A percentile compares a stretch with the other conserved stretches of the same genome.
These are phyloP conservation scores for Sebastes ruberrimus DNA, from an alignment of 2,797 vertebrate genomes.

Conservation along the genomic window DNA sequence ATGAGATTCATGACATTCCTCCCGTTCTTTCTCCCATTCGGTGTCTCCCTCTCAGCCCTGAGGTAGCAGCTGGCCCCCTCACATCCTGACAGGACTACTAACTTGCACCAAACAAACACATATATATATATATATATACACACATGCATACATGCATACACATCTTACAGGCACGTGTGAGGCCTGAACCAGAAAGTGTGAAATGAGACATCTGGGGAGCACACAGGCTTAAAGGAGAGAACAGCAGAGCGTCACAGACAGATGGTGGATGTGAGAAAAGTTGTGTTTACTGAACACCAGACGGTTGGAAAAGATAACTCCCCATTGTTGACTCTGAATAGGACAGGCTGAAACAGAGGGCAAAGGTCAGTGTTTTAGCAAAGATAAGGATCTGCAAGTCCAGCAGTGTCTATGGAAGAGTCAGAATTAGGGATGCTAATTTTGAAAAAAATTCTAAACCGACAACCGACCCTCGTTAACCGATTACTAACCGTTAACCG, in stretches of 20 bases:
- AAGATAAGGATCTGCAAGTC: slow-evolving; percentile 69
- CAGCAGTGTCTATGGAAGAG: slow-evolving; percentile 19
- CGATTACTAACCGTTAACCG: too few species aligned
- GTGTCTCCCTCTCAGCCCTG: slow-evolving; percentile 37
- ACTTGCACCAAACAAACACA: slow-evolving; percentile 34
- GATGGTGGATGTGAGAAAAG: slow-evolving; percentile 24
- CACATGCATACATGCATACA: slow-evolving; percentile 7
- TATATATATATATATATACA: neutral
- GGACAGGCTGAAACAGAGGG: slow-evolving; percentile 16
- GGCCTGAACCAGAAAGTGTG: slow-evolving; percentile 37
- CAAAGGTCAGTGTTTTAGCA: slow-evolving; percentile 52
- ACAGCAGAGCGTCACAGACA: neutral
- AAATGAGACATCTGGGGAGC: slow-evolving; percentile 58
- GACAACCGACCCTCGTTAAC: too few species aligned
- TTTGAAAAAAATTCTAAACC: too few species aligned
- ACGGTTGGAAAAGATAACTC: slow-evolving; percentile 46
- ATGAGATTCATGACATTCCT: slow-evolving; percentile 77
- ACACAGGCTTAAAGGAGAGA: slow-evolving; percentile 6
- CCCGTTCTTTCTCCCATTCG: slow-evolving; percentile 22
- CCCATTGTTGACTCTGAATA: slow-evolving; percentile 56
- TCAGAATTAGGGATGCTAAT: neutral
- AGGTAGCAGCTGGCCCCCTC: slow-evolving; percentile 68
- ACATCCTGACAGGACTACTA: slow-evolving; percentile 64
- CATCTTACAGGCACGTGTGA: slow-evolving; percentile 40
- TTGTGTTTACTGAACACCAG: slow-evolving; percentile 46